A percentile compares a stretch with the other conserved stretches of the same genome.
Evolutionary conservation across 2,113 vertebrate genomes (phyloP).

Genomic region (Cyprinodon variegatus): DNA sequence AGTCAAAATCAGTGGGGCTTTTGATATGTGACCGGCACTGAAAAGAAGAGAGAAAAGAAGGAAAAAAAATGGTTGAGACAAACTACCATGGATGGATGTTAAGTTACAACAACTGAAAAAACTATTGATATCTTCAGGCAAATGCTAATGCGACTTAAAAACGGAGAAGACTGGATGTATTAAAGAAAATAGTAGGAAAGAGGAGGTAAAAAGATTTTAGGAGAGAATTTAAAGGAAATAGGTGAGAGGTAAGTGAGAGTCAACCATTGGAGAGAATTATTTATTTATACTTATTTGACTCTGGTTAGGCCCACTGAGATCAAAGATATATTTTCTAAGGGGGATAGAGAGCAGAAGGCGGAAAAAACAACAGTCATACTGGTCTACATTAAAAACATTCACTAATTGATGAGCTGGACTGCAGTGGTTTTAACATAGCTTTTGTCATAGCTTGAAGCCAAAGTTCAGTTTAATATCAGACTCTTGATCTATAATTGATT

Average conservation of each 20-base stretch:
- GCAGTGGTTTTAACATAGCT: too few species aligned
- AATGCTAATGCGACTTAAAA: conserved; percentile 23
- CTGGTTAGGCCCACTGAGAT: background rate
- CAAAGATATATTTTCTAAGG: too few species aligned
- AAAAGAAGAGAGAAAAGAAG: conserved; percentile 4
- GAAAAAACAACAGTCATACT: too few species aligned
- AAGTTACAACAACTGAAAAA: background rate
- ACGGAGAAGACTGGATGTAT: background rate
- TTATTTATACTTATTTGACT: background rate
- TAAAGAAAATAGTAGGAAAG: background rate
- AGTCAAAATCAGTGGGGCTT: conserved; percentile 92
- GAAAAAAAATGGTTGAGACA: background rate
- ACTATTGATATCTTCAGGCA: conserved; percentile 25
- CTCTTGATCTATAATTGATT: too few species aligned
- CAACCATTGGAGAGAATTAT: background rate
- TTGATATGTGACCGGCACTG: conserved; percentile 91
- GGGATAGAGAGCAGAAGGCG: too few species aligned
- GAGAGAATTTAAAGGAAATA: background rate
- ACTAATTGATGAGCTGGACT: too few species aligned
- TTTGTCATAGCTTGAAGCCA: too few species aligned
- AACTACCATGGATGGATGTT: background rate
- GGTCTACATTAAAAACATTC: too few species aligned
- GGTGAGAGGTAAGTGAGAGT: background rate
- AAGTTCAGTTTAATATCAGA: too few species aligned
- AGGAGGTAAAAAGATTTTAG: conserved; percentile 8